Base-by-base conservation (phyloP, 2,797 vertebrate genomes). In the Crocodylus rhombifer region DNA sequence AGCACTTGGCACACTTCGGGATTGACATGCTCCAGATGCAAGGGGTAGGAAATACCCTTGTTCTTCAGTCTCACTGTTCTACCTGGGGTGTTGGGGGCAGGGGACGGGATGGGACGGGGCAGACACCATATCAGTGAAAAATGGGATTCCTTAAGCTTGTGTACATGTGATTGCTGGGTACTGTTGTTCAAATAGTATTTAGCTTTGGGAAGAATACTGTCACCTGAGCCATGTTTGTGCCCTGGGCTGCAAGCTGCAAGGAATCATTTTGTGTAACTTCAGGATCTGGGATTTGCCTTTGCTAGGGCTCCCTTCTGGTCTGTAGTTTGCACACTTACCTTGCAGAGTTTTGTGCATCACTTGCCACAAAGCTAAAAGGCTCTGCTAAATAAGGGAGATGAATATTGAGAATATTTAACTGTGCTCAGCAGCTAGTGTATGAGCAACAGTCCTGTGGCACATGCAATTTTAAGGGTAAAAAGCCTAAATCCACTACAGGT, bases 21-120 rank as follows among this genome's bases (percentile, higher is more conserved):
- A 99, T 99, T 75, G 99, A 99, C 96, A 99, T 99, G 99, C 98
- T 99, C 77, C 99, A 99, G 97, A 99, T 99, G 98, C 98, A 99
- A 87, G 98, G 98, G 98, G 99, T 99, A 97, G 95, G 98, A 97
- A 86, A 55, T 76, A 33, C 5, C 0, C 6, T 57, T 94, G 91
- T 65, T 80, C 25, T 93, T 77, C 91, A 69, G 42, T 42, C 76
- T 63, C 79, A 33, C 14, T 8, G 62, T 64, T 78, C 80, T 77
- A 13, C 10, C 4, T 83, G 63, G 21, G 8, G 1, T 2, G 74
- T 63, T 60, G n/a, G 55, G 91, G 56, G 60, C 17, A 28, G 67
- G 6, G 83, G 60, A 55, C 7, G 42, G 42, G 42, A 42, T 42
- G 42, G 42, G 42, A 7, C 7, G 42, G 42, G 42, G 42, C 42